Percentiles rank a stretch among this genome's conserved stretches.
Conservation (phyloP, 2,797 vertebrate genomes). For the Myiotriccus ornatus region DNA sequence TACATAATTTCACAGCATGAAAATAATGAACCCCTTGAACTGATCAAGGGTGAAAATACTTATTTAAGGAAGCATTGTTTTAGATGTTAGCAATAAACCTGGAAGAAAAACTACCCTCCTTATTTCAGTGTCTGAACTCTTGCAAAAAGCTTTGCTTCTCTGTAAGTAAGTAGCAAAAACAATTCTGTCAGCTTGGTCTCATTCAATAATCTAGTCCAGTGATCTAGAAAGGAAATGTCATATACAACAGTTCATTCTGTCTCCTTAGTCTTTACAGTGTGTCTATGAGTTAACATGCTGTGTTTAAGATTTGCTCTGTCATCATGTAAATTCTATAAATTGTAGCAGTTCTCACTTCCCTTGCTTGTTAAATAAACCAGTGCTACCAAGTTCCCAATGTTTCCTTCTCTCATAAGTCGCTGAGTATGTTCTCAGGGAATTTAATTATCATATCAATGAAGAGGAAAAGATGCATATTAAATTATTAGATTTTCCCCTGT, state of each 20-base stretch:
- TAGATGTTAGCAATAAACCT: slow-evolving; percentile 34
- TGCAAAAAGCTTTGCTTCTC: background rate
- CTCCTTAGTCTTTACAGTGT: background rate
- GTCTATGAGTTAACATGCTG: background rate
- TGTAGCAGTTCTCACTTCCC: background rate
- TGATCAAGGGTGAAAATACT: slow-evolving; percentile 14
- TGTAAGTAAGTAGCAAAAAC: slow-evolving; percentile 40
- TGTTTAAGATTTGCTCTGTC: background rate
- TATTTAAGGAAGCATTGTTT: slow-evolving; percentile 28
- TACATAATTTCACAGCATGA: slow-evolving; percentile 7
- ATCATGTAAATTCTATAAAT: slow-evolving; percentile 10
- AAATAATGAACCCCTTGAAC: slow-evolving; percentile 37
- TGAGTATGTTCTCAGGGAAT: background rate
- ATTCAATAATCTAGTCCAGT: slow-evolving; percentile 22
- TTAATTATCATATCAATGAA: slow-evolving; percentile 30
- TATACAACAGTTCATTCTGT: background rate
- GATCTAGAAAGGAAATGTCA: slow-evolving; percentile 26
- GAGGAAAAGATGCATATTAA: background rate
- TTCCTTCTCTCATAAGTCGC: background rate
- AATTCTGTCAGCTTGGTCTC: slow-evolving; percentile 31
- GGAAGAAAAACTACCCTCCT: background rate
- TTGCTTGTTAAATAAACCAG: background rate
- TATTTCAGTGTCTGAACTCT: background rate
- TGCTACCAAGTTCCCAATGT: background rate
- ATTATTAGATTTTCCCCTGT: slow-evolving; percentile 2